Percentiles rank a stretch among this genome's conserved stretches.
Conservation (phyloP, 2,113 vertebrate genomes). For the Anarrhichthys ocellatus region DNA sequence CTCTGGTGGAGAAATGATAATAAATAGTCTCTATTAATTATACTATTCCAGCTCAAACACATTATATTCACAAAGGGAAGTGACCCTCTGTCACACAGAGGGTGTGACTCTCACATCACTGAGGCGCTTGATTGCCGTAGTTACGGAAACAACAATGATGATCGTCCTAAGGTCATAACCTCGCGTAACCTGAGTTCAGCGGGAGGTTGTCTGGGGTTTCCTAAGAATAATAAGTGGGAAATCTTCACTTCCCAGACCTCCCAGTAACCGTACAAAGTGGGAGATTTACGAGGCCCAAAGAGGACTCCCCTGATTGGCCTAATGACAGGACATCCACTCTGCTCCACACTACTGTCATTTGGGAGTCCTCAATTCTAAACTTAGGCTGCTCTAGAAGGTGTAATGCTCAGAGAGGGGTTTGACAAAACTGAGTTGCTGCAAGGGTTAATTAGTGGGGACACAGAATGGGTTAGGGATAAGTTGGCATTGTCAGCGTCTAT, state of each 20-base stretch:
- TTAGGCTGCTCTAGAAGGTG: constrained; percentile 46
- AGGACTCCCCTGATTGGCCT: constrained; percentile 83
- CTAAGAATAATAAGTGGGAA: constrained; percentile 85
- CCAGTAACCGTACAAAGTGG: constrained; percentile 75
- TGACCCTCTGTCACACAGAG: background rate
- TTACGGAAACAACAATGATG: constrained; percentile 77
- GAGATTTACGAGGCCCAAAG: constrained; percentile 81
- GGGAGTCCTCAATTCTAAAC: constrained; percentile 67
- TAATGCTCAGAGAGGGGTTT: constrained; percentile 25
- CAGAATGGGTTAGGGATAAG: background rate
- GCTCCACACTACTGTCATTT: constrained; percentile 67
- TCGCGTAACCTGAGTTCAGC: constrained; percentile 73
- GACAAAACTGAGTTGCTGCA: background rate
- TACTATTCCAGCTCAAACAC: background rate
- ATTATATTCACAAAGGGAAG: background rate
- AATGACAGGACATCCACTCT: constrained; percentile 84
- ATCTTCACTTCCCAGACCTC: constrained; percentile 85
- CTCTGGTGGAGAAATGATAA: background rate
- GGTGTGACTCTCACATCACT: constrained; percentile 21
- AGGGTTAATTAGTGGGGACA: background rate
- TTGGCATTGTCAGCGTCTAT: background rate
- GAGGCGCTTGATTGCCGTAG: constrained; percentile 67
- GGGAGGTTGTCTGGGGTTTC: constrained; percentile 78
- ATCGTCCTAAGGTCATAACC: constrained; percentile 79
- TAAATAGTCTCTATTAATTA: background rate